Evolutionary conservation across 2,888 invertebrate genomes (phyloP).

Genomic region (Mystacides longicornis): DNA sequence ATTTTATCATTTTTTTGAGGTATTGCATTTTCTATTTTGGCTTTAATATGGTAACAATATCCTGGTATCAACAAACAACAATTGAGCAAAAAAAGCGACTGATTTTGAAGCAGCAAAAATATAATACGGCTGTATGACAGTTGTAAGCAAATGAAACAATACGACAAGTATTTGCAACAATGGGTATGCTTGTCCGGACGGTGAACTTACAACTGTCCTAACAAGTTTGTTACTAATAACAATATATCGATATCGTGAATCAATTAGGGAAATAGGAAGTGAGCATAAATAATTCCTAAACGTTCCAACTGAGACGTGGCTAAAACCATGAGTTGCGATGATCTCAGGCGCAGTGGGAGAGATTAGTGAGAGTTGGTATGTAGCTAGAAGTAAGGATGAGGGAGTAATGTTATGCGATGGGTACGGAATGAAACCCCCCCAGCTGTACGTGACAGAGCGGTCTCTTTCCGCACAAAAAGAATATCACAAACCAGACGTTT

Average conservation of each 20-base stretch:
- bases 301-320: too few relatives aligned
- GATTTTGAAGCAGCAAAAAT: too few relatives aligned
- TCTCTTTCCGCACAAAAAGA: not conserved
- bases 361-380: not conserved
- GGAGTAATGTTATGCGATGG: not conserved
- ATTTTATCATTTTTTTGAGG: too few relatives aligned
- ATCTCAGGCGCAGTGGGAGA: not conserved
- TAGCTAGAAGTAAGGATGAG: not conserved
- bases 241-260: constrained; percentile 1
- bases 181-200: too few relatives aligned
- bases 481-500: not conserved
- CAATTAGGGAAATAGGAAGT: constrained; percentile 1
- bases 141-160: too few relatives aligned
- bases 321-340: not conserved
- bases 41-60: too few relatives aligned
- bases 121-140: too few relatives aligned
- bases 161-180: too few relatives aligned
- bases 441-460: constrained; percentile 1
- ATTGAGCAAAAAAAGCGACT: too few relatives aligned
- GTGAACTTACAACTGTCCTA: too few relatives aligned
- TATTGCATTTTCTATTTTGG: too few relatives aligned
- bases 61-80: too few relatives aligned
- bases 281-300: not conserved
- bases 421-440: not conserved
- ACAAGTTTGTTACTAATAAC: constrained; percentile 1